Conservation (phyloP, 2,888 invertebrate genomes). For the Buathra laborator region DNA sequence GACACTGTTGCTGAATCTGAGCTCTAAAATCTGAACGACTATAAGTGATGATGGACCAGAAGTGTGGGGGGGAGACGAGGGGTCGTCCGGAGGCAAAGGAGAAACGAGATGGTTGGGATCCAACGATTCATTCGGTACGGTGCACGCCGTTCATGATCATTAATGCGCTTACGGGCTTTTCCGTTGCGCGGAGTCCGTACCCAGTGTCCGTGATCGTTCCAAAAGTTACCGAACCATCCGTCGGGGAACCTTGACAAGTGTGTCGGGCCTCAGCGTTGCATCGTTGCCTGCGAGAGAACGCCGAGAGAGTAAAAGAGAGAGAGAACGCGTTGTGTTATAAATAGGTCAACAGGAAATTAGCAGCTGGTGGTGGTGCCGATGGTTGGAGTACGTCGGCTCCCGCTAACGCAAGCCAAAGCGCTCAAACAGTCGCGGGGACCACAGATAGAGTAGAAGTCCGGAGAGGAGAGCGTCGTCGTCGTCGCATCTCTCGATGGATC, state of each 20-base stretch:
- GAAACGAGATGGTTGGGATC: background rate
- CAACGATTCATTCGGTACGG: conserved; percentile 35
- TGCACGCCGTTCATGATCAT: conserved; percentile 21
- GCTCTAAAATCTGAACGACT: conserved; percentile 16
- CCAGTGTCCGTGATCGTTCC: conserved; percentile 56
- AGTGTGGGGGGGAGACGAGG: too few species aligned
- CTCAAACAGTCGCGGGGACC: background rate
- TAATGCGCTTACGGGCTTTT: conserved; percentile 25
- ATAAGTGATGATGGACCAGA: background rate
- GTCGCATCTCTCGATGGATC: conserved; percentile 1
- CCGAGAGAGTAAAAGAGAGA: conserved; percentile 19
- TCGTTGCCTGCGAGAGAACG: conserved; percentile 21
- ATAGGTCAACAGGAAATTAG: conserved; percentile 82
- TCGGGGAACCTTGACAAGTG: conserved; percentile 75
- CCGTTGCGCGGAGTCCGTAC: background rate
- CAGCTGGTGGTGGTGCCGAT: conserved; percentile 69
- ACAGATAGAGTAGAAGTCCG: conserved; percentile 4
- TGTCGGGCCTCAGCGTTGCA: conserved; percentile 59
- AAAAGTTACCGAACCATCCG: conserved; percentile 67
- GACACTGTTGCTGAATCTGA: conserved; percentile 27
- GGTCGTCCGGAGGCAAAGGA: background rate
- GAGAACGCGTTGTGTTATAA: conserved; percentile 74
- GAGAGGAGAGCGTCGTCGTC: background rate
- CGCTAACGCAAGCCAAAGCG: conserved; percentile 39
- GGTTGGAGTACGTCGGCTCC: conserved; percentile 49